phyloP scores from a whole-genome alignment of 2,797 vertebrate species.

The Florisuga fusca region DNA sequence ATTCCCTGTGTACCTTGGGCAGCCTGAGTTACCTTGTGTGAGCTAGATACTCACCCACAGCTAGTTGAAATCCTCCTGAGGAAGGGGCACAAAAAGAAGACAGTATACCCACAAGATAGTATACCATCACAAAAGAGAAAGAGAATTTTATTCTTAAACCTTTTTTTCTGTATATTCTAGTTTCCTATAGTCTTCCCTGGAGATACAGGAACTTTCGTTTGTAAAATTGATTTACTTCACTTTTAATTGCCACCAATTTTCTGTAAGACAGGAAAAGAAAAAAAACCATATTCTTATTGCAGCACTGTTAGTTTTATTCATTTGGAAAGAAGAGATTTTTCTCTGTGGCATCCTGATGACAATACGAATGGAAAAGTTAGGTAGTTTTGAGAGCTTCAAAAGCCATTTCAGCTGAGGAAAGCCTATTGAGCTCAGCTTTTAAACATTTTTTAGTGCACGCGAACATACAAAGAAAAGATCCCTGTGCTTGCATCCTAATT shows the following conservation, averaged over 20 bases:
- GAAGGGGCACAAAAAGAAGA: neutral
- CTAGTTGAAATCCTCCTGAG: neutral
- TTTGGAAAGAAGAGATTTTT: constrained; percentile 5
- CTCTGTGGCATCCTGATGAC: neutral
- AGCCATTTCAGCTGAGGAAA: neutral
- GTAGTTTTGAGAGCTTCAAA: neutral
- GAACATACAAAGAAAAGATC: neutral
- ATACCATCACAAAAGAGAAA: neutral
- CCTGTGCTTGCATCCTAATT: neutral
- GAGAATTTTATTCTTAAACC: neutral
- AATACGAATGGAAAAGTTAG: neutral
- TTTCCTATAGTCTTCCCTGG: neutral
- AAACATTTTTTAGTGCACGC: neutral
- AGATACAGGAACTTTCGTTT: neutral
- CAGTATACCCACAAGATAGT: neutral
- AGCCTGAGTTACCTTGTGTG: neutral
- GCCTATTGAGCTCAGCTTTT: neutral
- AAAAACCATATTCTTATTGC: neutral
- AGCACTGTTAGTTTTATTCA: neutral
- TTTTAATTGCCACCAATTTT: neutral
- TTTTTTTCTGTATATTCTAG: neutral
- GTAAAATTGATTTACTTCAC: neutral
- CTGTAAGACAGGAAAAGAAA: neutral
- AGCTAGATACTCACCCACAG: neutral
- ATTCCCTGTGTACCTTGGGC: neutral